Conservation (phyloP, 2,797 vertebrate species). For the Syngnathus acus region DNA sequence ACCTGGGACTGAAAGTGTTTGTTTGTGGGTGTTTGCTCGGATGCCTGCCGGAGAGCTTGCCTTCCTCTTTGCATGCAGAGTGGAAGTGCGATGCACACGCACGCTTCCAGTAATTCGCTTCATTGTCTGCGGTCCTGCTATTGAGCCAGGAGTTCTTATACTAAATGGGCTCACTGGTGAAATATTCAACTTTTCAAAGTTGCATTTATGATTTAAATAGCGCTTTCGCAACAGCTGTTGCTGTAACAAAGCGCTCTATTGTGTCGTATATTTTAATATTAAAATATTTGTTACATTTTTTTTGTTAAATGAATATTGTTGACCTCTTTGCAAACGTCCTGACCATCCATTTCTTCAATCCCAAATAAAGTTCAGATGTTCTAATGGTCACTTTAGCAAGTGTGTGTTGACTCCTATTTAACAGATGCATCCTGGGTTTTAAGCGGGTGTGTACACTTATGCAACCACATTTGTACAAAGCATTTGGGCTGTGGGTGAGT, state of each 20-base stretch:
- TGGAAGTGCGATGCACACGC: not conserved
- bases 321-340: too few species aligned
- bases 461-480: not conserved
- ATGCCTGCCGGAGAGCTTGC: conserved; percentile 13
- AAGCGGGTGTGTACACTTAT: not conserved
- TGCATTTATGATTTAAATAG: not conserved
- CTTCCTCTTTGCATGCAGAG: conserved; percentile 19
- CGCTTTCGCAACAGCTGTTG: not conserved
- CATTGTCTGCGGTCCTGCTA: not conserved
- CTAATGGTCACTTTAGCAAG: not conserved
- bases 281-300: too few species aligned
- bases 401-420: not conserved
- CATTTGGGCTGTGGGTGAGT: not conserved
- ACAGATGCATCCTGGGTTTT: not conserved
- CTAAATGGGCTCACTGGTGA: too few species aligned
- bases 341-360: not conserved
- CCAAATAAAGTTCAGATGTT: not conserved
- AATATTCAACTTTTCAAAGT: not conserved
- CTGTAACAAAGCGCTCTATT: not conserved
- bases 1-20: conserved; percentile 3
- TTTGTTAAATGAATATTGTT: too few species aligned
- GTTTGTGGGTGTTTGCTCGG: not conserved
- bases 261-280: too few species aligned
- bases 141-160: too few species aligned
- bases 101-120: not conserved